phyloP scores from a whole-genome alignment of 2,113 vertebrate species.

The Pseudopodoces humilis region DNA sequence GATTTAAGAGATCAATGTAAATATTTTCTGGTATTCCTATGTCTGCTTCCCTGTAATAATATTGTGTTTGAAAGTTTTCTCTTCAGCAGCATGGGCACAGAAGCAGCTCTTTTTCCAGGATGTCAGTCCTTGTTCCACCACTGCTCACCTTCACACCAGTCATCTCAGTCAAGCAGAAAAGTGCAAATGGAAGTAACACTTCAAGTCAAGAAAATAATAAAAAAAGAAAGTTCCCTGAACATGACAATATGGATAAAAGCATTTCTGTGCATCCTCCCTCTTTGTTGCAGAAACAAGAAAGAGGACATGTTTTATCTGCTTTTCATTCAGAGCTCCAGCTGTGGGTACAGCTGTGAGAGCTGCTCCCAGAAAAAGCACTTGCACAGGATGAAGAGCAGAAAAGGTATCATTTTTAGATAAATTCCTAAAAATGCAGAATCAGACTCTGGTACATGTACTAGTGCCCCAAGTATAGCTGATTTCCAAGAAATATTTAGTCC shows the following conservation, averaged over 20 bases:
- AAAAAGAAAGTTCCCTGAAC: background rate
- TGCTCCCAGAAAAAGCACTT: background rate
- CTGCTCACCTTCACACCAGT: background rate
- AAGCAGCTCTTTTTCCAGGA: background rate
- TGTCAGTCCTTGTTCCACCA: background rate
- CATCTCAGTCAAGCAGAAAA: conserved; percentile 32
- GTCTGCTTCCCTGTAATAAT: background rate
- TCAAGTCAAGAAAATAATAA: background rate
- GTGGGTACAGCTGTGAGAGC: background rate
- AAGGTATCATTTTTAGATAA: background rate
- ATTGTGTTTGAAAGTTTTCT: background rate
- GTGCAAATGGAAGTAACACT: conserved; percentile 54
- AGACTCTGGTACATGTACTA: background rate
- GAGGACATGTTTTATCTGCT: background rate
- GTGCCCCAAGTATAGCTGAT: rapidly evolving
- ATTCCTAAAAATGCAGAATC: background rate
- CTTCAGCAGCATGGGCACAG: background rate
- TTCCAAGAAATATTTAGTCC: background rate
- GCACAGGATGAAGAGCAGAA: background rate
- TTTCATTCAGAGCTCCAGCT: background rate
- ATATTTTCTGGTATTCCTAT: background rate
- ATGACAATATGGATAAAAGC: background rate
- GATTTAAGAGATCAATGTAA: background rate
- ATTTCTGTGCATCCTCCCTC: background rate
- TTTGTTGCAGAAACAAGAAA: background rate